Percentiles rank a stretch among this genome's conserved stretches.
These are phyloP conservation scores for Chesias legatella DNA, from an alignment of 2,888 invertebrate species.

Conservation along the genomic window DNA sequence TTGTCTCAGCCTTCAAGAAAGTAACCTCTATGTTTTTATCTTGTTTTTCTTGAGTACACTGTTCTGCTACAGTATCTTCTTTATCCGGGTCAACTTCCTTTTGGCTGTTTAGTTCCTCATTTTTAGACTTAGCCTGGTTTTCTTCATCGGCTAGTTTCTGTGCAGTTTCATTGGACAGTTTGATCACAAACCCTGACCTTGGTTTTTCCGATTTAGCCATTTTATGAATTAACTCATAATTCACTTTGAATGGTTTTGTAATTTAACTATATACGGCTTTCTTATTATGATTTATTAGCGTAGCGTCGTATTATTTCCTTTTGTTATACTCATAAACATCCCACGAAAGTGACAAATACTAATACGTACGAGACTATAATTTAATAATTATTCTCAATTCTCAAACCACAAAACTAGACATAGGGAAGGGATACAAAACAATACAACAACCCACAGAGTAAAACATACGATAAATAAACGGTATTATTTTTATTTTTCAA, in stretches of 20 bases:
- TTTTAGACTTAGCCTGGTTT: constrained; percentile 36
- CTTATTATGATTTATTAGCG: too few relatives aligned
- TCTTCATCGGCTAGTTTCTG: constrained; percentile 68
- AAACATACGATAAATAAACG: too few relatives aligned
- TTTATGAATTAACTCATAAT: constrained; percentile 12
- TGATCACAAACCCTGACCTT: constrained; percentile 71
- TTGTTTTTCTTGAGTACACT: constrained; percentile 7
- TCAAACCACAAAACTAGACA: too few relatives aligned
- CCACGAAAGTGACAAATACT: too few relatives aligned
- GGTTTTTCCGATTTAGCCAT: constrained; percentile 58
- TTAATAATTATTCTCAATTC: too few relatives aligned
- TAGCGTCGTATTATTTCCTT: too few relatives aligned
- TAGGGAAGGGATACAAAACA: too few relatives aligned
- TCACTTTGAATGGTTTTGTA: background rate
- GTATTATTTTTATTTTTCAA: too few relatives aligned
- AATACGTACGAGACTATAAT: too few relatives aligned
- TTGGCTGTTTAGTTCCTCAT: constrained; percentile 12
- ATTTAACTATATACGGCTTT: constrained; percentile 1
- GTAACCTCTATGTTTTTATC: constrained; percentile 11
- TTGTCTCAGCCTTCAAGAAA: background rate
- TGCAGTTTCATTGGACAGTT: constrained; percentile 68
- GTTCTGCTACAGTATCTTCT: background rate
- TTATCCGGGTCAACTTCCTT: background rate
- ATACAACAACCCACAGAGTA: too few relatives aligned
- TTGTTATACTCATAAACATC: too few relatives aligned